Evolutionary conservation across 1,140 invertebrate genomes (phyloP), one percentile per base, ranked within the genome.

Genomic region (Zaprionus ornatus): DNA sequence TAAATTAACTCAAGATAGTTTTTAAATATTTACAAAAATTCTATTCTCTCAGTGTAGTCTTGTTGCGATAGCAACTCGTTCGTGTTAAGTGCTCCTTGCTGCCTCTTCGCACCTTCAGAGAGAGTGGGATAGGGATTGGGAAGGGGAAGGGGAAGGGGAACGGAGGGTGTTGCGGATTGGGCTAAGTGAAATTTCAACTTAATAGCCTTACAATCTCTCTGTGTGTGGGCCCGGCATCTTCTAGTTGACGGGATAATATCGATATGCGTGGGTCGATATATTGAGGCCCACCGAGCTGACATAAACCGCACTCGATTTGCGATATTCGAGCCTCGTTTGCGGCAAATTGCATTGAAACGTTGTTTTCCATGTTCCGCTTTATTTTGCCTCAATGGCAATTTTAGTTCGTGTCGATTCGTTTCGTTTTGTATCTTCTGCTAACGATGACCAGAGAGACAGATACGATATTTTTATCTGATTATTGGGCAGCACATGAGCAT

Each of bases 311-410:
- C 71, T 70, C 69, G 64, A 57, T 80, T 80, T 76, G 71, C 77
- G 60, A 25, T 55, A 55, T 25, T 55, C 52, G 25, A 55, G 52
- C 21, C 69, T 84, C 77, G 77, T 74, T 77, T 70, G 62, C 52
- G 57, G 67, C 65, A 67, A 85, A 81, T 84, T 85, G 79, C 74
- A 73, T 87, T 77, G 57, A 82, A 85, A 77, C 52, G 50, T 59
- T 68, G 64, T 48, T 57, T 64, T 50, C 10, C 23, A 45, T 48
- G 19, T 23, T 72, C 73, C 82, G 57, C 75, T 82, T 76, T 82
- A 84, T 84, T 77, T 77, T 78, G 56, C 63, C 54, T 67, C 52
- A 81, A 73, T 62, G 60, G 37, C 9, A 10, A 32, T 19, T 74
- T 57, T 74, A 69, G 76, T 83, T 40, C 40, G 60, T 84, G 65